Evolutionary conservation across 2,888 invertebrate genomes (phyloP).

Genomic region (Nymphalis polychloros): DNA sequence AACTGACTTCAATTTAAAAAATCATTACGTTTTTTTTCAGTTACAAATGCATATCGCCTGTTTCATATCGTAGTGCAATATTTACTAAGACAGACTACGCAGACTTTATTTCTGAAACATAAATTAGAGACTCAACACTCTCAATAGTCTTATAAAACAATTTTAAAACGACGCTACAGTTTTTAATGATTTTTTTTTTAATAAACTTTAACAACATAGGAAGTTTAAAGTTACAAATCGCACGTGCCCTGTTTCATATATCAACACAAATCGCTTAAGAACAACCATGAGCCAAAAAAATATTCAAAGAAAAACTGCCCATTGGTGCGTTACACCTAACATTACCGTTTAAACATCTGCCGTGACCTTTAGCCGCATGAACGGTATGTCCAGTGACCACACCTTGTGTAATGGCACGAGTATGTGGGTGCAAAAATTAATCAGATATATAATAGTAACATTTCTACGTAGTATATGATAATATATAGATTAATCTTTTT

Average conservation of each 20-base stretch:
- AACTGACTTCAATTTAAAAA: no score
- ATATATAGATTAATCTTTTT: constrained; percentile 3
- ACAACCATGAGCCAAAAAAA: constrained; percentile 11
- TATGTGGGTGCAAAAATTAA: constrained; percentile 53
- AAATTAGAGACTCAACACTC: no score
- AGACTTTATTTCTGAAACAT: no score
- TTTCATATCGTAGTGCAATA: no score
- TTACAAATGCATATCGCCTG: no score
- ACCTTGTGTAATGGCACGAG: constrained; percentile 48
- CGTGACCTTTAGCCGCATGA: constrained; percentile 57
- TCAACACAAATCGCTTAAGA: not conserved
- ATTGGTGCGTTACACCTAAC: constrained; percentile 37
- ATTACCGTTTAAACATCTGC: constrained; percentile 59
- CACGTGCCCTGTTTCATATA: not conserved
- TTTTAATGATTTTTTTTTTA: no score
- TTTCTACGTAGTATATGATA: constrained; percentile 25
- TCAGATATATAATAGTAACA: constrained; percentile 32
- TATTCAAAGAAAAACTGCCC: constrained; percentile 21
- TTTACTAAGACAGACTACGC: no score
- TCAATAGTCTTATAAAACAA: no score
- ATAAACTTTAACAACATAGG: no score
- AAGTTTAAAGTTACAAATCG: not conserved
- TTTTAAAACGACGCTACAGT: no score
- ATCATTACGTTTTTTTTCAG: no score
- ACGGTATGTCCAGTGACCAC: constrained; percentile 25